Evolutionary conservation across 2,888 invertebrate genomes (phyloP), one percentile per base, ranked within the genome.

Genomic region (Ophonus ardosiacus): DNA sequence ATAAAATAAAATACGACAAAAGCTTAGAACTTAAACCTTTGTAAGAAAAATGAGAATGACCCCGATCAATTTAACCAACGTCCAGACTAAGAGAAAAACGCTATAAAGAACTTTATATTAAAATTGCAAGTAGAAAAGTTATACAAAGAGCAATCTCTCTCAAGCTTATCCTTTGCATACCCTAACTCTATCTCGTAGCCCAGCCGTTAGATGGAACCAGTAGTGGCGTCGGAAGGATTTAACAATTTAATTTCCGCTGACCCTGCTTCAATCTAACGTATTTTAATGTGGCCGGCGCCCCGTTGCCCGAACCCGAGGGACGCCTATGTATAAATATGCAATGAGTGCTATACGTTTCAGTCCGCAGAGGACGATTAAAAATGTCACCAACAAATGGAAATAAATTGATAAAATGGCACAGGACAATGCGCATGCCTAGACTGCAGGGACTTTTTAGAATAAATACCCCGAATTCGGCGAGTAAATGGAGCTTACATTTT

Each of bases 191-290:
- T n/a, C 18, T 51, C 24, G 21, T 2, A n/a, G n/a, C n/a, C 7
- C 7, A 7, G 31, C 57, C 56, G 31, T 13, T n/a, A 40, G 38
- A 76, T 76, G 43, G n/a, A 15, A 21, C 21, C 51, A 51, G 43
- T 10, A 51, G 43, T 2, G 71, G 56, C 40, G 7, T n/a, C 78
- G 78, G 78, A 78, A 71, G 83, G 83, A 83, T 83, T 83, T 83
- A 83, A 76, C 83, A 83, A 83, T 83, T 83, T 83, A 83, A 83
- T 83, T 83, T 83, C 83, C 83, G 83, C 74, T 15, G 17, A 57
- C 43, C 61, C 40, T 71, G 76, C 78, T 83, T 83, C 76, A 83
- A 74, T 82, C 82, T 82, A 82, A 83, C 74, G 83, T 74, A 43
- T 43, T 76, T 74, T 81, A 81, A 81, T 81, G 56, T 81, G 74